Evolutionary conservation across 37 sponge, comb jelly and placozoan species (phyloP), one percentile per base, ranked within the genome.

Genomic region (Agelas oroides): DNA sequence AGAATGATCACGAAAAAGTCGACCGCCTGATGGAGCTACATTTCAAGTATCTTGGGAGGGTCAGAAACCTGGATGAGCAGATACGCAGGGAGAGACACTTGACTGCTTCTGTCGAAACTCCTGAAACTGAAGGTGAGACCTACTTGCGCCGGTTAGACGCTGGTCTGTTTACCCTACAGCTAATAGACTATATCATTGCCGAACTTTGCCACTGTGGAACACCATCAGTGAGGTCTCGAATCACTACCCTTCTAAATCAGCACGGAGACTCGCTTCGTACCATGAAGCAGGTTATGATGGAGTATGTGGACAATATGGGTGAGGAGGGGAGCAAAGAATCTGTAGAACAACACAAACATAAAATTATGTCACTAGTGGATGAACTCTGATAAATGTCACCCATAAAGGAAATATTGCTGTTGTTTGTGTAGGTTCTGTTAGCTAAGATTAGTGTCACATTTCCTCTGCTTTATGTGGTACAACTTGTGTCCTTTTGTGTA

Each of bases 1-100:
- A 99, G 78, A 94, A 95, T 63, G 97, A 99, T 81, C 72, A 76
- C 52, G 95, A 93, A 65, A 99, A 99, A 67, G 95, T 93, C 1
- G 99, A 99, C 53, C 87, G 99, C 54, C 87, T 99, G 40, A 61
- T 99, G 46, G 99, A 99, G 76, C 85, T 99, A 6, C 95, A 97
- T 60, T 90, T 92, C 63, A 86, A 87, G 36, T 99, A 99, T 75
- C 81, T 72, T 33, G 67, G 76, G 11, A 70, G 82, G n/a, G 94
- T 91, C 21, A 35, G 66, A 59, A 59, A 84, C 19, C 46, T 69
- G 30, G 84, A 87, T 25, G 54, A 79, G 19, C 74, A 85, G 60
- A 70, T 88, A 27, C 65, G 76, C 36, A 74, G 63, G 18, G 92
- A 91, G 63, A 85, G 74, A 32, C 19, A 39, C 16, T 20, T 57